Evolutionary conservation across 2,113 vertebrate species (phyloP).

Genomic region (Microtus pennsylvanicus): DNA sequence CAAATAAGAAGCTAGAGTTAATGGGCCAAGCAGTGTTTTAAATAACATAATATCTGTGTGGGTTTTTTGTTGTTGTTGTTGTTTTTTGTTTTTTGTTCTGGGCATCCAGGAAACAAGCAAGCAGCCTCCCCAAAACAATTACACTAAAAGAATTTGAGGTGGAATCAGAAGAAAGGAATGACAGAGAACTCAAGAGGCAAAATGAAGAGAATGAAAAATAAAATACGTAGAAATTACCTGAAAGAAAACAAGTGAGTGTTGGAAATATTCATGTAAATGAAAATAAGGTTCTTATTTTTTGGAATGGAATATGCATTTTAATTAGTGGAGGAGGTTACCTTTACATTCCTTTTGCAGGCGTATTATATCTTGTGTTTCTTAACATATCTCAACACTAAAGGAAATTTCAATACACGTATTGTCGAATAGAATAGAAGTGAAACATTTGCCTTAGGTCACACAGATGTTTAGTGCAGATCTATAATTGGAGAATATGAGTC

Average conservation of each 20-base stretch:
- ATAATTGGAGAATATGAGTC: background rate
- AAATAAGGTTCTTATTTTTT: background rate
- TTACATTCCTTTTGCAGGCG: background rate
- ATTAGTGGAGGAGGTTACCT: background rate
- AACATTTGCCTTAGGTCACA: background rate
- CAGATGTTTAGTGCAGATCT: background rate
- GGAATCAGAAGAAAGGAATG: background rate
- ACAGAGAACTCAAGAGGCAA: background rate
- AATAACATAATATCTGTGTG: no score
- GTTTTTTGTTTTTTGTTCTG: no score
- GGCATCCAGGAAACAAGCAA: no score
- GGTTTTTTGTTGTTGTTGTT: no score
- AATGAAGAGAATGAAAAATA: background rate
- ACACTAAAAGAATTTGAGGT: background rate
- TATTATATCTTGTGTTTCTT: background rate
- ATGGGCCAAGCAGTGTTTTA: no score
- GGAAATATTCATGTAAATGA: background rate
- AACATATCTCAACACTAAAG: background rate
- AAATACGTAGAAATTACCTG: background rate
- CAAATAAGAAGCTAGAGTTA: no score
- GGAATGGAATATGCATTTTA: background rate
- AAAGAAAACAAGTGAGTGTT: background rate
- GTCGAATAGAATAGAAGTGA: slow-evolving; percentile 7
- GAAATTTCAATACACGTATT: background rate
- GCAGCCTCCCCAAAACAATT: no score